A percentile compares a stretch with the other conserved stretches of the same genome.
Conservation (phyloP, 2,797 vertebrate genomes). For the Moxostoma hubbsi region DNA sequence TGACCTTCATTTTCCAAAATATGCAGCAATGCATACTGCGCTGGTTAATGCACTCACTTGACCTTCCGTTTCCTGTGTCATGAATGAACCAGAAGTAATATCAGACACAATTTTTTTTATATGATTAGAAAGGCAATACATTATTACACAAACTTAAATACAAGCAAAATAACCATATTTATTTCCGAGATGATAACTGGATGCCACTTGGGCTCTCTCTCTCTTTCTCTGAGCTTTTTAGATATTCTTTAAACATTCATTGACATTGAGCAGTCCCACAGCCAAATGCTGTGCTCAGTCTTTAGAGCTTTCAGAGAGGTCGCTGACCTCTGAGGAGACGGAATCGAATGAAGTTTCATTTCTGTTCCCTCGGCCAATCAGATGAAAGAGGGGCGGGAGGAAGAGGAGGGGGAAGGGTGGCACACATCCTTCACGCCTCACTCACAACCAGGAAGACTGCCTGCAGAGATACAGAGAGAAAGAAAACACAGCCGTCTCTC, state of each 20-base stretch:
- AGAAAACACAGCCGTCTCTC: conserved; percentile 45
- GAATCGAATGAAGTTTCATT: conserved; percentile 44
- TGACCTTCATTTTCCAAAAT: not conserved
- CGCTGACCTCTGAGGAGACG: conserved; percentile 39
- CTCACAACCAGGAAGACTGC: conserved; percentile 58
- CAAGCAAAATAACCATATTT: not conserved
- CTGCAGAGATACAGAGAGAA: conserved; percentile 41
- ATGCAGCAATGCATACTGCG: not conserved
- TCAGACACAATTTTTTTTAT: not conserved
- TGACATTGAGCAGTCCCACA: conserved; percentile 35
- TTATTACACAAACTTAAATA: not conserved
- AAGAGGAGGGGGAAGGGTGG: conserved; percentile 23
- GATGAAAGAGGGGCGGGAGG: conserved; percentile 20
- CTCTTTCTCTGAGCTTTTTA: conserved; percentile 21
- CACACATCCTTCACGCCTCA: conserved; percentile 58
- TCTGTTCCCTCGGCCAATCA: conserved; percentile 47
- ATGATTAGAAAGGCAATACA: not conserved
- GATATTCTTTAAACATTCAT: conserved; percentile 48
- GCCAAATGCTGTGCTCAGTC: conserved; percentile 44
- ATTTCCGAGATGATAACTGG: too few relatives aligned
- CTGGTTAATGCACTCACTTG: not conserved
- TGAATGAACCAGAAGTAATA: not conserved
- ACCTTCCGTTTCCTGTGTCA: not conserved
- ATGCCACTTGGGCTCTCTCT: not conserved
- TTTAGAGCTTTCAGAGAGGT: conserved; percentile 45